Evolutionary conservation across 2,888 invertebrate species (phyloP), one percentile per base, ranked within the genome.

Genomic region (Nebria salina): DNA sequence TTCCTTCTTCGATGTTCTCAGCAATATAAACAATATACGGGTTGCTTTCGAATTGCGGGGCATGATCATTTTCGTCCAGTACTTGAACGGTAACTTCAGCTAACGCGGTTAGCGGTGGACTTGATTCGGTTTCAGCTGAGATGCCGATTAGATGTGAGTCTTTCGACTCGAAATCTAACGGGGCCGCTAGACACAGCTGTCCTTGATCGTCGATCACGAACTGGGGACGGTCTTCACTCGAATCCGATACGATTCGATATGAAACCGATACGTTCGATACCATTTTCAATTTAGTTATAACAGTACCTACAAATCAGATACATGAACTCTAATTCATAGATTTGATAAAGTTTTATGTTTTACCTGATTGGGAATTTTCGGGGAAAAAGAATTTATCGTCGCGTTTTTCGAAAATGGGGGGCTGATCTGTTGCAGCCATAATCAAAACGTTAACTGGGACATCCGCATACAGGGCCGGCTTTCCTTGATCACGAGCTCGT

Each of bases 21-120:
- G 96, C 95, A 13, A 97, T 90, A 83, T 91, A 92, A 34, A 95
- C 90, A 81, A 92, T 91, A 89, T 97, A 98, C 0, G 94, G 94
- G 86, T 92, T 93, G 86, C 95, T 95, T 88, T 97, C 96, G 88
- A 98, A 97, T 84, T 92, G 90, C 0, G 98, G 98, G 76, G 93
- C 92, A 88, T 97, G 96, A 88, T 98, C 97, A 89, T 98, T 98
- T 84, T 95, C 95, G 88, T 98, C 98, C 83, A 95, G 91, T 82
- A 98, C 94, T 89, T 95, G 94, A 80, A 98, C 90, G 5, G 92
- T 91, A 82, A 97, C 93, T 88, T 93, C 92, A 20, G 93, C 92
- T 84, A 95, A 90, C 9, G 93, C 92, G 25, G 93, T 94, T 43
- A 95, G 88, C 1, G 95, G 92, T 13, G 95, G 95, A 84, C 93